phyloP scores from a whole-genome alignment of 1,140 invertebrate genomes.

The Micrasema minimum region DNA sequence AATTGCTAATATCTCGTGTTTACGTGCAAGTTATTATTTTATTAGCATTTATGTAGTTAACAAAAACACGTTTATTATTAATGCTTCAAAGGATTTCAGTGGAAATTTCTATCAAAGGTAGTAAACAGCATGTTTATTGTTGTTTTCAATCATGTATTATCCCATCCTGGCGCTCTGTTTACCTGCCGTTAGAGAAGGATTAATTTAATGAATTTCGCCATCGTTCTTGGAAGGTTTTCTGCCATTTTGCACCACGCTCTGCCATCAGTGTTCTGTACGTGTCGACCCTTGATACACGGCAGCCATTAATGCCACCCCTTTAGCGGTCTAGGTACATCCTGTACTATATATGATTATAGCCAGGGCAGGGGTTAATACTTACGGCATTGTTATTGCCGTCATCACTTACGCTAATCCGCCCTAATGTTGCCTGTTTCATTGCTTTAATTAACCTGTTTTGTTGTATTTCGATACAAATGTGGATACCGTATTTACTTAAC shows the following conservation, averaged over 20 bases:
- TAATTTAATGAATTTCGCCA: slow-evolving; percentile 31
- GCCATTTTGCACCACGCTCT: background rate
- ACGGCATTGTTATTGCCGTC: slow-evolving; percentile 29
- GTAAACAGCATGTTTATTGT: too few species aligned
- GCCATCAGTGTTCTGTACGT: slow-evolving; percentile 4
- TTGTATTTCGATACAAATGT: too few species aligned
- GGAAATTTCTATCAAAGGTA: too few species aligned
- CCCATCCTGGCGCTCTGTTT: slow-evolving; percentile 4
- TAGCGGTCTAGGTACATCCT: background rate
- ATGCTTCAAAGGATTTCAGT: too few species aligned
- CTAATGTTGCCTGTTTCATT: slow-evolving; percentile 21
- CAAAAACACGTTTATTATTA: too few species aligned
- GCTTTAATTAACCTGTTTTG: slow-evolving; percentile 33
- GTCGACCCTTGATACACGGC: slow-evolving; percentile 17
- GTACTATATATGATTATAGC: background rate
- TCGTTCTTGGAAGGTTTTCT: slow-evolving; percentile 9
- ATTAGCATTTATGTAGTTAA: too few species aligned
- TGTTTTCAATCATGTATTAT: background rate
- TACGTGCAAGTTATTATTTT: too few species aligned
- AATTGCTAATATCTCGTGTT: too few species aligned
- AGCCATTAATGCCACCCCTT: slow-evolving; percentile 22
- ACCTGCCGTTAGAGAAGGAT: slow-evolving; percentile 2
- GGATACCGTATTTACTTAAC: too few species aligned
- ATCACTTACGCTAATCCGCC: slow-evolving; percentile 31
- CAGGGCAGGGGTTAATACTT: slow-evolving; percentile 13